Base-by-base conservation (phyloP, 1,140 invertebrate species). In the Colletes gigas region DNA sequence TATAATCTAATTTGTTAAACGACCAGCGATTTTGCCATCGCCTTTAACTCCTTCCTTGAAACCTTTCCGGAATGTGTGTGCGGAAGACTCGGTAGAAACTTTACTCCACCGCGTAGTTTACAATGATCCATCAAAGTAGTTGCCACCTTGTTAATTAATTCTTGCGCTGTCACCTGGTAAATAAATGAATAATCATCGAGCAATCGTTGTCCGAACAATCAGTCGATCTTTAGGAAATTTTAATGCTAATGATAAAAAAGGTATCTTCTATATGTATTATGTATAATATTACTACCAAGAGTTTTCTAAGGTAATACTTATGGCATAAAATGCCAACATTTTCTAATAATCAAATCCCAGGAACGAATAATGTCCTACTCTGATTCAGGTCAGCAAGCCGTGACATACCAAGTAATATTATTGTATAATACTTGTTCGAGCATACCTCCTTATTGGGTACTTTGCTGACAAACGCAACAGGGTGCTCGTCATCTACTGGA, bases 401-500 rank as follows among this genome's bases (percentile, higher is more conserved):
- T 6, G 39, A 39, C n/a, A 7, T 8, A 14, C n/a, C n/a, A n/a
- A n/a, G n/a, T n/a, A n/a, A n/a, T n/a, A n/a, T n/a, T n/a, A n/a
- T n/a, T n/a, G n/a, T n/a, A 5, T 14, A 10, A 19, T 19, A 59
- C n/a, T 41, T n/a, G n/a, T 41, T 4, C 14, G 1, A 68, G 50
- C 12, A 0, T 79, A 89, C 89, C 54, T 88, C 73, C 12, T 14
- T 15, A 0, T 66, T 41, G 0, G 59, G 54, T 5, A 50, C 15
- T 19, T 83, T 88, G 3, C 50, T 93, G 52, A 96, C 88, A 75
- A 94, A 96, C 17, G 95, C 95, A 67, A 92, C 87, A 0, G 95
- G 94, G 17, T 94, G 91, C 85, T 96, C 95, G 5, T 94, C 94
- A 39, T 92, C 92, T 0, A 85, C 77, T 63, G 87, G 10, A 84